phyloP scores from a whole-genome alignment of 1,140 invertebrate genomes.

The Ephestia elutella region DNA sequence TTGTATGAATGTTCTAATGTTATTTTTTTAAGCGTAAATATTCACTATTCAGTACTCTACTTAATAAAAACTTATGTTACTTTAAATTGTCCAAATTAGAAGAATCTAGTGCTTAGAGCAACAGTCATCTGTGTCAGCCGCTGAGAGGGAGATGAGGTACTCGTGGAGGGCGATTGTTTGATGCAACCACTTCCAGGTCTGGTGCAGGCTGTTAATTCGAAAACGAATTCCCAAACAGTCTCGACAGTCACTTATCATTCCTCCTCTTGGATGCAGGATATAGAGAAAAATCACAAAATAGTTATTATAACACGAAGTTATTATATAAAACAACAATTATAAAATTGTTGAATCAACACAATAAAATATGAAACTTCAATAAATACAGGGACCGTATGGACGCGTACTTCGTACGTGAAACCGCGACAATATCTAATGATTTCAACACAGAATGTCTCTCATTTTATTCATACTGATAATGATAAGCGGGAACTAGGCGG shows the following conservation, averaged over 20 bases:
- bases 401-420: constrained; percentile 24
- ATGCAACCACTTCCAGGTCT: constrained; percentile 95
- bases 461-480: constrained; percentile 66
- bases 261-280: constrained; percentile 80
- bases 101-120: constrained; percentile 49
- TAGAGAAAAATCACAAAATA: constrained; percentile 62
- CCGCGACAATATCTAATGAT: constrained; percentile 47
- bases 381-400: neutral
- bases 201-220: constrained; percentile 87
- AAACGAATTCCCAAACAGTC: constrained; percentile 90
- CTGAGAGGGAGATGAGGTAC: constrained; percentile 85
- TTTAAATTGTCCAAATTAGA: constrained; percentile 30
- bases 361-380: neutral
- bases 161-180: constrained; percentile 90
- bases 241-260: constrained; percentile 86
- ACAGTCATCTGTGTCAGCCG: constrained; percentile 79
- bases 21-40: constrained; percentile 47
- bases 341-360: neutral
- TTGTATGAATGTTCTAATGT: constrained; percentile 58
- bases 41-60: constrained; percentile 33
- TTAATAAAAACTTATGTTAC: constrained; percentile 24
- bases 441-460: constrained; percentile 62
- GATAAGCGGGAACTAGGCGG: constrained; percentile 68
- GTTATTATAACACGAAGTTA: constrained; percentile 32
- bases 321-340: constrained; percentile 10